phyloP scores from a whole-genome alignment of 2,888 invertebrate genomes.

The Masnerella sp. region DNA sequence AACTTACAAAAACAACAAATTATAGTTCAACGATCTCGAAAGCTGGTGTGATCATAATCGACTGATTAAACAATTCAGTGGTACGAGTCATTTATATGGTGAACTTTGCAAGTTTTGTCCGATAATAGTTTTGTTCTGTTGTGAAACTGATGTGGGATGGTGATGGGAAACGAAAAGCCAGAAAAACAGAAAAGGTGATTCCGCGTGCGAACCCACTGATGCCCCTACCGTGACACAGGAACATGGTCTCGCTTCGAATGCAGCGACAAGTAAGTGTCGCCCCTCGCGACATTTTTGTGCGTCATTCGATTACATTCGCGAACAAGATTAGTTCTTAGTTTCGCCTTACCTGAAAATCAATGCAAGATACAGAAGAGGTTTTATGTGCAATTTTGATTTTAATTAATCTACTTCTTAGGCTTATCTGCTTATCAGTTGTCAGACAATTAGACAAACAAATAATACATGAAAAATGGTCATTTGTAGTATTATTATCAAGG shows the following conservation, averaged over 20 bases:
- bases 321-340: constrained; percentile 65
- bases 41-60: neutral
- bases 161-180: constrained; percentile 35
- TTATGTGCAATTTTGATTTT: neutral
- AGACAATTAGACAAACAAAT: no score
- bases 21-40: no score
- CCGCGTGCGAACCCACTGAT: constrained; percentile 58
- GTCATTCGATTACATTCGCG: constrained; percentile 63
- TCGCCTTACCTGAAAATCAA: constrained; percentile 75
- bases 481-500: no score
- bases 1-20: no score
- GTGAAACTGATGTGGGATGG: constrained; percentile 5
- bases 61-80: neutral
- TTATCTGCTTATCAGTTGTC: no score
- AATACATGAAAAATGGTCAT: no score
- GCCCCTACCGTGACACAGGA: constrained; percentile 73
- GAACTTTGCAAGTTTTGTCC: constrained; percentile 47
- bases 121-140: neutral
- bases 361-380: constrained; percentile 60
- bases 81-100: constrained; percentile 37
- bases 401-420: no score
- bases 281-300: constrained; percentile 53
- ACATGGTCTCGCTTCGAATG: constrained; percentile 62
- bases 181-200: constrained; percentile 40
- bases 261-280: constrained; percentile 64